Percentiles rank a stretch among this genome's conserved stretches.
These are phyloP conservation scores for Apantesis nais DNA, from an alignment of 2,888 invertebrate species.

Conservation along the genomic window DNA sequence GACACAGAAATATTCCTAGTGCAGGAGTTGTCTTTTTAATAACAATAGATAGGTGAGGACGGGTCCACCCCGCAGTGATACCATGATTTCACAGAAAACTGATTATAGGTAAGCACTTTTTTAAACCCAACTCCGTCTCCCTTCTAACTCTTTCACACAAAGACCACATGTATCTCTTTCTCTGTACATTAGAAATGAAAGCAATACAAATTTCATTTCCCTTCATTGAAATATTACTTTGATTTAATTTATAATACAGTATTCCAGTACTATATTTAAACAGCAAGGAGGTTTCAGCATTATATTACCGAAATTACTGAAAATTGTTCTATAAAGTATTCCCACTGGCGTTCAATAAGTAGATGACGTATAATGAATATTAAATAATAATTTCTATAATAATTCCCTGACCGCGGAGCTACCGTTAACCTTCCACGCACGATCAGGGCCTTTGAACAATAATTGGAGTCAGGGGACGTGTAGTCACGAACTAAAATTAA, in stretches of 20 bases:
- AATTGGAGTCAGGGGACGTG: neutral
- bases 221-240: neutral
- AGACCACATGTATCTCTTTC: no score
- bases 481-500: neutral
- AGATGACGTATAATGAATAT: neutral
- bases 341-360: neutral
- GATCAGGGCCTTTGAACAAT: neutral
- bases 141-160: no score
- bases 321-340: neutral
- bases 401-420: neutral
- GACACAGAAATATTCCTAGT: no score
- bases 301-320: neutral
- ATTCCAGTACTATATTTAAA: neutral
- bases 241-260: neutral
- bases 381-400: neutral
- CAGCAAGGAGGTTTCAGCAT: neutral
- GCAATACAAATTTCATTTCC: neutral
- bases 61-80: no score
- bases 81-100: no score
- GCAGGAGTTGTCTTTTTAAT: no score
- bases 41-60: no score
- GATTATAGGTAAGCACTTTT: no score
- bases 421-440: neutral
- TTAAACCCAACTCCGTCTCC: no score
- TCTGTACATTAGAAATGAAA: neutral